A percentile compares a stretch with the other conserved stretches of the same genome.
phyloP scores from a whole-genome alignment of 1,140 invertebrate genomes.

The Caenorhabditis elegans region WBcel235 BX284604.4:8759001-8759500 shows the following conservation, averaged over 20 bases:
- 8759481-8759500: conserved; percentile 52
- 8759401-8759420: neutral
- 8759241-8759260: too few relatives aligned
- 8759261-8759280: too few relatives aligned
- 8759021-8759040: neutral
- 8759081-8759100: conserved; percentile 84
- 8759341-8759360: too few relatives aligned
- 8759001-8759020: neutral
- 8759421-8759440: neutral
- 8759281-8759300: too few relatives aligned
- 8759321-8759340: too few relatives aligned
- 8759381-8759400: conserved; percentile 18
- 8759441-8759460: conserved; percentile 66
- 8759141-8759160: conserved; percentile 96
- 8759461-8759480: conserved; percentile 70
- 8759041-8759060: neutral
- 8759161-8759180: conserved; percentile 75
- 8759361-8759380: too few relatives aligned
- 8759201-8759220: too few relatives aligned
- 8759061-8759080: conserved; percentile 43
- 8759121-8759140: conserved; percentile 82
- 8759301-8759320: too few relatives aligned
- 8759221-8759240: too few relatives aligned
- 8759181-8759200: too few relatives aligned
- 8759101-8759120: conserved; percentile 76